A percentile compares a stretch with the other conserved stretches of the same genome.
Conservation (phyloP, 2,113 vertebrate species). For the Passer domesticus region DNA sequence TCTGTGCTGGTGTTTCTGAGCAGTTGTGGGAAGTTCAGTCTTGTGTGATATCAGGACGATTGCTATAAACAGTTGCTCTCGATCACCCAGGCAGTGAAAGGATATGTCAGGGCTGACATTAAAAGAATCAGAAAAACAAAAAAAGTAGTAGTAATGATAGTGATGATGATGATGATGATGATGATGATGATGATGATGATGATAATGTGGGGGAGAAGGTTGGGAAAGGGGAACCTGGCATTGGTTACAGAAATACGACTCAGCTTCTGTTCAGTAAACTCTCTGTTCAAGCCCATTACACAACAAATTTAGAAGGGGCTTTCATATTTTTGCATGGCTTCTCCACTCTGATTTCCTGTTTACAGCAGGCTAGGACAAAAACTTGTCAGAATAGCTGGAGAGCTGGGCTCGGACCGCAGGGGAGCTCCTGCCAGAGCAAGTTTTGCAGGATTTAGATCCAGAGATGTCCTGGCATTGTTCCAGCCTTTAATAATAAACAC, state of each 20-base stretch:
- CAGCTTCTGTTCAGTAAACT: slow-evolving; percentile 39
- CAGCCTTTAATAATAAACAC: not conserved
- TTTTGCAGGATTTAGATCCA: not conserved
- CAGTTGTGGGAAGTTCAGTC: not conserved
- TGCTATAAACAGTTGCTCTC: slow-evolving; percentile 15
- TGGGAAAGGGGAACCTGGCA: not conserved
- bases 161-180: not conserved
- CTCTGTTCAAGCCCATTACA: not conserved
- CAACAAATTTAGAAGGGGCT: not conserved
- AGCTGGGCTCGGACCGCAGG: rapidly evolving
- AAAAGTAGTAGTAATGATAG: not conserved
- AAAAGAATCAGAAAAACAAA: slow-evolving; percentile 72
- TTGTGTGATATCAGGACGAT: not conserved
- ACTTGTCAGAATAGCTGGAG: not conserved
- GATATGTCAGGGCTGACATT: slow-evolving; percentile 8
- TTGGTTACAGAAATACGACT: slow-evolving; percentile 14
- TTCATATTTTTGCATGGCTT: not conserved
- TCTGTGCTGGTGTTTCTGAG: not conserved
- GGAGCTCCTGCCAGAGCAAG: not conserved
- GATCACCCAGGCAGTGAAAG: not conserved
- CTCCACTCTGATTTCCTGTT: not conserved
- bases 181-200: no score
- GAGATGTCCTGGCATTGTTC: not conserved
- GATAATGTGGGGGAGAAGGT: no score
- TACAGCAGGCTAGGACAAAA: not conserved